These are phyloP conservation scores for Stercorarius parasiticus DNA, from an alignment of 2,113 vertebrate genomes.

Conservation along the genomic window DNA sequence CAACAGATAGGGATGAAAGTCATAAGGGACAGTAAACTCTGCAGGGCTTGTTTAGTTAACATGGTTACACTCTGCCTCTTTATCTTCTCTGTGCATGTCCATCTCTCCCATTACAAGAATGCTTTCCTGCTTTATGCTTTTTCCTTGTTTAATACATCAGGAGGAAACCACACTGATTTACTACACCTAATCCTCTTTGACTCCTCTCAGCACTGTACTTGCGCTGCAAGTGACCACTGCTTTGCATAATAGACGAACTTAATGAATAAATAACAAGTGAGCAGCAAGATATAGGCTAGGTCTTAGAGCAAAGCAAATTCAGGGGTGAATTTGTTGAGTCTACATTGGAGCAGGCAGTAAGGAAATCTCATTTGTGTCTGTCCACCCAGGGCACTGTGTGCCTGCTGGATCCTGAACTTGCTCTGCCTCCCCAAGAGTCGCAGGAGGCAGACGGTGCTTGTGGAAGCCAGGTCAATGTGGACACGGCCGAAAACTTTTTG, in stretches of 20 bases:
- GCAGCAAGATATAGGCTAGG: neutral
- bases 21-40: neutral
- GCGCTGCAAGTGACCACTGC: neutral
- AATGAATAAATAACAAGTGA: neutral
- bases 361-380: neutral
- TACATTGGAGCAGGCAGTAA: neutral
- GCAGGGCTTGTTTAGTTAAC: neutral
- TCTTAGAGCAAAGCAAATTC: neutral
- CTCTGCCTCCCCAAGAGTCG: neutral
- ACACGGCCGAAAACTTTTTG: accelerated
- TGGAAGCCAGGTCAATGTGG: neutral
- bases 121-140: neutral
- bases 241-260: neutral
- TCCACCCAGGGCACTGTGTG: neutral
- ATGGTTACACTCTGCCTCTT: neutral
- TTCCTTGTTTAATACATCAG: neutral
- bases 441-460: neutral
- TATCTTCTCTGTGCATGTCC: neutral
- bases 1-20: neutral
- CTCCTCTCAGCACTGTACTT: neutral
- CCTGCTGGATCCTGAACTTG: neutral
- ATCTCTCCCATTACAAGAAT: neutral
- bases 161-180: neutral
- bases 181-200: neutral
- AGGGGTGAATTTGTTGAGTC: neutral